phyloP scores from a whole-genome alignment of 2,797 vertebrate species.

The Lithobates pipiens region DNA sequence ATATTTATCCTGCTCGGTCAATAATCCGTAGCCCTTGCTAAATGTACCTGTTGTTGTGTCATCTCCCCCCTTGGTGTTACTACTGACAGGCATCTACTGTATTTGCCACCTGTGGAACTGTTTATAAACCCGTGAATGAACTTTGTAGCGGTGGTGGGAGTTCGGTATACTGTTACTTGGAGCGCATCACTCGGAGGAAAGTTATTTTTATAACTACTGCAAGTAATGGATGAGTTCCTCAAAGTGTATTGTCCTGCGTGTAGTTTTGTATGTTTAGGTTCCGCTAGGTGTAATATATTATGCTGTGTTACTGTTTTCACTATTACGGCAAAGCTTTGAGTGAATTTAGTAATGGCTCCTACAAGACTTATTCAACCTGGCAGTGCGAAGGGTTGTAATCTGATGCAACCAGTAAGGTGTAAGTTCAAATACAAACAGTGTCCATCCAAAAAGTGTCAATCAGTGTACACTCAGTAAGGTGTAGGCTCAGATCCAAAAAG shows the following conservation, averaged over 20 bases:
- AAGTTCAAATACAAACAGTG: too few relatives aligned
- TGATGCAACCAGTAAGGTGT: too few relatives aligned
- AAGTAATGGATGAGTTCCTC: not conserved
- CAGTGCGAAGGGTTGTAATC: too few relatives aligned
- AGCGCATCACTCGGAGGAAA: not conserved
- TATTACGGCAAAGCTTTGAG: too few relatives aligned
- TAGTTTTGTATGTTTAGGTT: not conserved
- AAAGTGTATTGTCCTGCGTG: not conserved
- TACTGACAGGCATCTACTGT: constrained; percentile 20
- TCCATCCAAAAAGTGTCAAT: too few relatives aligned
- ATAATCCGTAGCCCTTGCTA: not conserved
- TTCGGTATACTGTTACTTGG: not conserved
- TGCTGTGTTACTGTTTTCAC: too few relatives aligned
- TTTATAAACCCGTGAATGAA: constrained; percentile 19
- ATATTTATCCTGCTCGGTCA: not conserved
- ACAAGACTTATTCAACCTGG: too few relatives aligned
- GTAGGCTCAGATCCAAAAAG: too few relatives aligned
- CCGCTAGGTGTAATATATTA: not conserved
- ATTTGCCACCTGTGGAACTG: constrained; percentile 5
- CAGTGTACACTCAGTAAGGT: too few relatives aligned
- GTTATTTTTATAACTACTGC: constrained; percentile 2
- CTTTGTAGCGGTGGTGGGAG: not conserved
- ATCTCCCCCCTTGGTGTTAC: constrained; percentile 29
- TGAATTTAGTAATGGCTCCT: too few relatives aligned
- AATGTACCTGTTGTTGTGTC: not conserved